These are phyloP conservation scores for Platichthys stellatus DNA, from an alignment of 2,113 vertebrate species.

Conservation along the genomic window DNA sequence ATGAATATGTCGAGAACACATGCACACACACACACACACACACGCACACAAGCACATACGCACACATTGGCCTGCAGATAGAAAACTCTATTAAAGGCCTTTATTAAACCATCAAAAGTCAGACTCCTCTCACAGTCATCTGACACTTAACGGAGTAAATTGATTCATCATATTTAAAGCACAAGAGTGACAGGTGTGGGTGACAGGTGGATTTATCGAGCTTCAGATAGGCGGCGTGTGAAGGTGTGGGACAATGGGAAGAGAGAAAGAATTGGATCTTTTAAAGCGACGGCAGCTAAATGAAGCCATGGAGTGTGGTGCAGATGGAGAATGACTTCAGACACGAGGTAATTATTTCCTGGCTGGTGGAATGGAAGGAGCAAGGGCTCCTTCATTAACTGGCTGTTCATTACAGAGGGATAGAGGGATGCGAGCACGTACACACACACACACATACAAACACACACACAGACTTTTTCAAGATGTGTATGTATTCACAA, in stretches of 20 bases:
- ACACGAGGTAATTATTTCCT: constrained; percentile 77
- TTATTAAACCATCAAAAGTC: constrained; percentile 57
- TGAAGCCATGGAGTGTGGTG: constrained; percentile 61
- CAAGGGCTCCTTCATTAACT: constrained; percentile 73
- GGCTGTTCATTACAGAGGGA: constrained; percentile 77
- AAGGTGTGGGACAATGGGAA: constrained; percentile 38
- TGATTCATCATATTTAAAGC: constrained; percentile 52
- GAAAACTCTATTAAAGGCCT: constrained; percentile 45
- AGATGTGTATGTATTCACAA: constrained; percentile 24
- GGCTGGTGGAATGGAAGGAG: constrained; percentile 72
- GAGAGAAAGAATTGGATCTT: constrained; percentile 51
- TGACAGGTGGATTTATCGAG: constrained; percentile 30
- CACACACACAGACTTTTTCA: constrained; percentile 10
- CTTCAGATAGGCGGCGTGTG: constrained; percentile 13
- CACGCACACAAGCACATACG: constrained; percentile 7
- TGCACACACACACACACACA: not conserved
- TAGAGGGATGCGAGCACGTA: constrained; percentile 51
- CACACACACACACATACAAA: constrained; percentile 3
- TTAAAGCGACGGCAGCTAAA: constrained; percentile 57
- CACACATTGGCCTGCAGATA: constrained; percentile 10
- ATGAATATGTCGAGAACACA: constrained; percentile 20
- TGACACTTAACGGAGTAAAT: constrained; percentile 55
- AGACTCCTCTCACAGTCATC: constrained; percentile 45
- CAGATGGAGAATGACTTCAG: constrained; percentile 75
- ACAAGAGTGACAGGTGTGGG: constrained; percentile 23